Evolutionary conservation across 2,113 vertebrate genomes (phyloP).

Genomic region (Upupa epops): DNA sequence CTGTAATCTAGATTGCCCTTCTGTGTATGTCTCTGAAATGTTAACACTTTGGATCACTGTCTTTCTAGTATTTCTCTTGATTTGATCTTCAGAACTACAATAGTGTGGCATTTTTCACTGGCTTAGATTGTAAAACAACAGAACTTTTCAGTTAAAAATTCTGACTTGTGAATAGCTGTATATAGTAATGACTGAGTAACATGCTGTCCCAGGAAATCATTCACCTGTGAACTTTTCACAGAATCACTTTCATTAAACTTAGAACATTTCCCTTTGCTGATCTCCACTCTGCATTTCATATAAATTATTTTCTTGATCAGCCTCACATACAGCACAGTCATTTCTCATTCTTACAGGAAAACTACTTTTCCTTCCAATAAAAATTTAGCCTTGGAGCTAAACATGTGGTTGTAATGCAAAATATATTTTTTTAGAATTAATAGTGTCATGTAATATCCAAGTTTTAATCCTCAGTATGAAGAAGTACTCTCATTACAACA

Average conservation of each 20-base stretch:
- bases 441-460: slow-evolving; percentile 44
- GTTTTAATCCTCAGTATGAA: slow-evolving; percentile 19
- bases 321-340: not conserved
- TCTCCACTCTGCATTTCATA: not conserved
- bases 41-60: not conserved
- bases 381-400: slow-evolving; percentile 35
- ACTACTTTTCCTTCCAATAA: slow-evolving; percentile 50
- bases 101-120: not conserved
- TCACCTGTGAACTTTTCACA: not conserved
- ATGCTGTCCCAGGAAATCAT: not conserved
- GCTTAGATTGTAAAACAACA: not conserved
- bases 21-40: not conserved
- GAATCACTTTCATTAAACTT: not conserved
- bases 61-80: not conserved
- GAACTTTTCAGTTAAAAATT: not conserved
- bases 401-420: slow-evolving; percentile 52
- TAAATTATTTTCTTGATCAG: slow-evolving; percentile 45
- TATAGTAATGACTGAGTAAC: not conserved
- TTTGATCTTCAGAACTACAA: not conserved
- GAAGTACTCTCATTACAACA: not conserved
- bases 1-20: not conserved
- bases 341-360: slow-evolving; percentile 54
- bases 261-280: not conserved
- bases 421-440: slow-evolving; percentile 48
- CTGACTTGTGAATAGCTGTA: not conserved